Conservation (phyloP, 2,113 vertebrate species). For the Gavialis gangeticus region DNA sequence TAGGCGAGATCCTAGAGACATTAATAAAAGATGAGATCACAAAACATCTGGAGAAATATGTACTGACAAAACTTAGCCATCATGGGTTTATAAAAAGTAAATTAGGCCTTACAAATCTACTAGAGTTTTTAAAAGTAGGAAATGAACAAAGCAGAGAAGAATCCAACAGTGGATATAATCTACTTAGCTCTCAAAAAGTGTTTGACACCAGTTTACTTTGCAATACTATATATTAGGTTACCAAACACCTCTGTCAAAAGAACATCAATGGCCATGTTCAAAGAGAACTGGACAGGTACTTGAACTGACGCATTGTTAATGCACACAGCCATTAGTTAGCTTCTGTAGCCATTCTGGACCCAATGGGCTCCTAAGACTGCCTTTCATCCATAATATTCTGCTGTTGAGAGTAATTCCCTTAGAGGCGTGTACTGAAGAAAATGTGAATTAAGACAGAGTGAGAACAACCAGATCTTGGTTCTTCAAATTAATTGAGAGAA, state of each 20-base stretch:
- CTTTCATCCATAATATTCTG: neutral
- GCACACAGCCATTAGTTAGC: neutral
- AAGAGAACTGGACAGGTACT: neutral
- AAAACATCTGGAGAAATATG: slow-evolving; percentile 75
- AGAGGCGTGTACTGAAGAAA: neutral
- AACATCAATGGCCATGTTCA: neutral
- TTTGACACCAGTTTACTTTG: neutral
- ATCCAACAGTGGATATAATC: neutral
- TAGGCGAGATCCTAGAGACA: slow-evolving; percentile 62
- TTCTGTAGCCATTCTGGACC: neutral
- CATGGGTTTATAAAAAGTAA: slow-evolving; percentile 63
- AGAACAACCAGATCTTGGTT: neutral
- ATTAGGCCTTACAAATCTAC: slow-evolving; percentile 61
- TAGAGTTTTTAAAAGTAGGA: neutral
- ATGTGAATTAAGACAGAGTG: neutral
- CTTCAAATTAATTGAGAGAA: neutral
- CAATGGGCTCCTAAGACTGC: neutral
- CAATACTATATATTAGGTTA: neutral
- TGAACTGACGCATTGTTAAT: slow-evolving; percentile 4
- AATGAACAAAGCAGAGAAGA: slow-evolving; percentile 46
- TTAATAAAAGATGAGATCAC: slow-evolving; percentile 76
- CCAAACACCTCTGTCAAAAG: slow-evolving; percentile 29
- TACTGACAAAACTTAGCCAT: slow-evolving; percentile 63
- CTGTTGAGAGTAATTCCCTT: neutral
- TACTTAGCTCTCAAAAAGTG: slow-evolving; percentile 14